phyloP scores from a whole-genome alignment of 2,888 invertebrate species.

The Amiota minor region DNA sequence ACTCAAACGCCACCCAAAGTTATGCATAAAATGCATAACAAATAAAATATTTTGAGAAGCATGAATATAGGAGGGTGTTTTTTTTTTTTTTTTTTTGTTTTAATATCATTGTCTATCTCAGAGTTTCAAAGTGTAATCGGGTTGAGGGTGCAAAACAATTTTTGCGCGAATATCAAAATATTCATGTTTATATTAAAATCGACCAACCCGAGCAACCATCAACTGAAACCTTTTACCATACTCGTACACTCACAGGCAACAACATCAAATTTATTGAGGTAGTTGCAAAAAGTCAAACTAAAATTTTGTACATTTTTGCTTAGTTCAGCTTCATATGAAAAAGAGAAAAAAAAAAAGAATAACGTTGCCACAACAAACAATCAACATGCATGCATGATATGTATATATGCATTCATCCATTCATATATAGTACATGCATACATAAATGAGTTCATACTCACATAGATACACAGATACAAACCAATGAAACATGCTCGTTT shows the following conservation, averaged over 20 bases:
- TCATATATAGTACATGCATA: neutral
- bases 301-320: conserved; percentile 9
- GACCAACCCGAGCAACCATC: conserved; percentile 8
- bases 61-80: conserved; percentile 37
- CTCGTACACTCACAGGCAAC: conserved; percentile 26
- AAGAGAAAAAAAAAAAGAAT: conserved; percentile 29
- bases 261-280: conserved; percentile 68
- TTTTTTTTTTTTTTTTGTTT: neutral
- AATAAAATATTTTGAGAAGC: neutral
- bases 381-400: conserved; percentile 33
- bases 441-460: neutral
- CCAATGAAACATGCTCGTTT: conserved; percentile 9
- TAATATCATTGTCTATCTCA: too few relatives aligned
- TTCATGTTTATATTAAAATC: neutral
- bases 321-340: too few relatives aligned
- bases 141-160: conserved; percentile 18
- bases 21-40: too few relatives aligned
- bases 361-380: conserved; percentile 57
- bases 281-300: conserved; percentile 47
- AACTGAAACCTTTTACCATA: neutral
- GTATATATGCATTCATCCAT: conserved; percentile 13
- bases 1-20: too few relatives aligned
- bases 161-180: neutral
- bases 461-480: neutral
- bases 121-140: neutral